A percentile compares a stretch with the other conserved stretches of the same genome.
phyloP scores from a whole-genome alignment of 2,888 invertebrate genomes.

The Drosophila algonquin region DNA sequence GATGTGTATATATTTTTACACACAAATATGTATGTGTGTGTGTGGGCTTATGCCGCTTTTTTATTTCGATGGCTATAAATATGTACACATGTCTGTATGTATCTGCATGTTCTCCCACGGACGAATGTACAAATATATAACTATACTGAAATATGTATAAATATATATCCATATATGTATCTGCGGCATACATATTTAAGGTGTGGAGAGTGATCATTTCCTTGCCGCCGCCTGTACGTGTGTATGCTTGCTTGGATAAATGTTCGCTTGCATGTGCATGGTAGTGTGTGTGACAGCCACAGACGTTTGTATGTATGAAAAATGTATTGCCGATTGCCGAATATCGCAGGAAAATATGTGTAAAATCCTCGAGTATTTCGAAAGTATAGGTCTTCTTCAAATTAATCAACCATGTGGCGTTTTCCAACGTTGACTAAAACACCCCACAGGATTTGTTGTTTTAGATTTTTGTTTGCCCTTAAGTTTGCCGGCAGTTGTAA shows the following conservation, averaged over 20 bases:
- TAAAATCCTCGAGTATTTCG: constrained; percentile 1
- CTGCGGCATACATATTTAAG: constrained; percentile 46
- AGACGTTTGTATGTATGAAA: constrained; percentile 46
- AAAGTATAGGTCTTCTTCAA: constrained; percentile 7
- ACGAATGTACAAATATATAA: constrained; percentile 31
- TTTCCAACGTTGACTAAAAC: constrained; percentile 14
- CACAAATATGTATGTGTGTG: constrained; percentile 39
- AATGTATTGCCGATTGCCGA: constrained; percentile 26
- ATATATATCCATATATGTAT: constrained; percentile 41
- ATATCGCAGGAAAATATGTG: constrained; percentile 40
- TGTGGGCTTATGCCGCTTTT: constrained; percentile 45
- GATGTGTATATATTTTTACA: constrained; percentile 41
- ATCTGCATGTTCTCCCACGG: constrained; percentile 43
- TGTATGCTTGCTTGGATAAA: constrained; percentile 8
- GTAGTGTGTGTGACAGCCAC: constrained; percentile 3
- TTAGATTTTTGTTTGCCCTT: constrained; percentile 46
- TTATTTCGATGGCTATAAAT: constrained; percentile 42
- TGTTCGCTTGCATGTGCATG: background rate
- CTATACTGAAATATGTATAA: constrained; percentile 40
- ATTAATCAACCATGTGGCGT: constrained; percentile 3
- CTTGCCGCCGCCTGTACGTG: constrained; percentile 23
- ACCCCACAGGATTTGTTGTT: constrained; percentile 19
- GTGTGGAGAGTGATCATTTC: constrained; percentile 42
- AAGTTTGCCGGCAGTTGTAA: constrained; percentile 52
- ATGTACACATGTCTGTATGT: constrained; percentile 42